Evolutionary conservation across 2,113 vertebrate genomes (phyloP), one percentile per base, ranked within the genome.

Genomic region (Alligator mississippiensis): DNA sequence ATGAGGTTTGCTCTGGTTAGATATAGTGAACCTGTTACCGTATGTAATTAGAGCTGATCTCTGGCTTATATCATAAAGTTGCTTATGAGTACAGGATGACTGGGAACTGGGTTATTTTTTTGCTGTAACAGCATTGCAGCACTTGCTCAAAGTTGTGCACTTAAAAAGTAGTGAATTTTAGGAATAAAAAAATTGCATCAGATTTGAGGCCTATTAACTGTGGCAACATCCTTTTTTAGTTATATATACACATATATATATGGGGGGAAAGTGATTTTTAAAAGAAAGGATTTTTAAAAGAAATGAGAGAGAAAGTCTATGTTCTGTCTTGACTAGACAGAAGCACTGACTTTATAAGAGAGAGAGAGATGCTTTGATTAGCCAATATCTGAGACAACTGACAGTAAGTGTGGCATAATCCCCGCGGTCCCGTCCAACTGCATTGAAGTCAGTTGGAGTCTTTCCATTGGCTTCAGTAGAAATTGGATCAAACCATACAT

Each of bases 291-390:
- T 93, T 77, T 63, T 90, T 86, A 70, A 95, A 90, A 90, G 82
- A 91, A 87, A 38, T 68, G 83, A 93, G 77, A 85, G 87, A 60
- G 55, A 89, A 25, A 94, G 47, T 81, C 94, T 93, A 57, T 82
- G 88, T 80, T 93, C 75, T 21, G 93, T 90, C 89, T 89, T 83
- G 21, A 95, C 88, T 88, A 82, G 90, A 95, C 90, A 91, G 96
- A 96, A 93, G 94, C 85, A 5, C 85, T 96, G 90, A 94, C 96
- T 96, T 97, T 92, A 94, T 93, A 97, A 90, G 86, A 60, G 59
- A 64, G 77, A 84, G 47, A 47, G 78, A 89, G 81, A 93, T 96
- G 95, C 93, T 87, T 90, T 77, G 90, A 97, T 92, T 92, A 90
- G 94, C 90, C 96, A 87, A 82, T 95, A 94, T 95, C 72, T 90